Percentiles rank a stretch among this genome's conserved stretches.
Evolutionary conservation across 2,888 invertebrate genomes (phyloP).

Genomic region (Tachina grossa): DNA sequence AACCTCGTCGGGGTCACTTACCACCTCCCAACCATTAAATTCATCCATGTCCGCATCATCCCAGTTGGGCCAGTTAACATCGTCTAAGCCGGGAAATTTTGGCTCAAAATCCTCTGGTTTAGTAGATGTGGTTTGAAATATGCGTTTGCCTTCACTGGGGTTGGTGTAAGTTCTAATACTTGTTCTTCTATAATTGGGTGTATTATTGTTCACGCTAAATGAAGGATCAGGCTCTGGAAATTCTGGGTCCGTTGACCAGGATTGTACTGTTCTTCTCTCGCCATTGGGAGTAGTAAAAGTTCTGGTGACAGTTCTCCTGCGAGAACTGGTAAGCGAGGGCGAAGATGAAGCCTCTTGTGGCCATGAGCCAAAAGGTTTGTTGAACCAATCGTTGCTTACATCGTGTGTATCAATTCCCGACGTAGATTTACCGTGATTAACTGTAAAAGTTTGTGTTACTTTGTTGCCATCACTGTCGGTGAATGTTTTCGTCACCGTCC

Average conservation of each 20-base stretch:
- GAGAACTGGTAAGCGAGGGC: background rate
- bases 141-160: conserved; percentile 33
- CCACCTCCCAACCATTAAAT: conserved; percentile 40
- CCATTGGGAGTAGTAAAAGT: conserved; percentile 39
- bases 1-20: conserved; percentile 34
- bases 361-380: conserved; percentile 27
- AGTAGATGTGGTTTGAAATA: conserved; percentile 15
- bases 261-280: conserved; percentile 24
- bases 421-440: background rate
- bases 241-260: conserved; percentile 15
- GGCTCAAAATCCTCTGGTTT: background rate
- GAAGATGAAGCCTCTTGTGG: background rate
- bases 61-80: conserved; percentile 46
- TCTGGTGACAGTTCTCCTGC: conserved; percentile 4
- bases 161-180: conserved; percentile 26
- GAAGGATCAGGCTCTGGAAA: conserved; percentile 7
- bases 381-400: conserved; percentile 41
- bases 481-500: conserved; percentile 38
- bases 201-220: background rate
- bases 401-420: background rate
- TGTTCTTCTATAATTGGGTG: conserved; percentile 7
- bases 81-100: conserved; percentile 5
- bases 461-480: conserved; percentile 39
- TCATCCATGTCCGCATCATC: background rate
- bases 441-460: conserved; percentile 41